phyloP scores from a whole-genome alignment of 2,797 vertebrate genomes.

The Molossus molossus region DNA sequence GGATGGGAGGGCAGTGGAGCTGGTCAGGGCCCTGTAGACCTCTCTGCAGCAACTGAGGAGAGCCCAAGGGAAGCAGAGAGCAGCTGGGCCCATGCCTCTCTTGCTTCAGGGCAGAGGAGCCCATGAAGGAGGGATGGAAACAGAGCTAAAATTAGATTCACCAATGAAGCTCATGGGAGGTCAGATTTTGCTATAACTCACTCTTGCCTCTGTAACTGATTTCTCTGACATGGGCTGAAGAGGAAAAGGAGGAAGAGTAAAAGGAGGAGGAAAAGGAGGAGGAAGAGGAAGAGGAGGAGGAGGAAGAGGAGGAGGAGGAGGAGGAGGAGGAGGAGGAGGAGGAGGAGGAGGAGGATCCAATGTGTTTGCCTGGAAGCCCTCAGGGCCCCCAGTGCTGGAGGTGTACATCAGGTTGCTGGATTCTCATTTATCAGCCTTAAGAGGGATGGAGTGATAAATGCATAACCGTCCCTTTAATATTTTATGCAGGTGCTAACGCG shows the following conservation, averaged over 20 bases:
- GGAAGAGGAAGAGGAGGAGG: slow-evolving; percentile 84
- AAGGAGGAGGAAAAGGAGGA: slow-evolving; percentile 81
- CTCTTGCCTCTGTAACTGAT: slow-evolving; percentile 90
- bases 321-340: slow-evolving; percentile 82
- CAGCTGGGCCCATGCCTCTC: slow-evolving; percentile 88
- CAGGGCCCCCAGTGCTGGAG: slow-evolving; percentile 89
- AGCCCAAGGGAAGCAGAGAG: slow-evolving; percentile 74
- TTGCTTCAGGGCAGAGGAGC: slow-evolving; percentile 89
- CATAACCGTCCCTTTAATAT: slow-evolving; percentile 93
- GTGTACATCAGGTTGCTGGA: slow-evolving; percentile 91
- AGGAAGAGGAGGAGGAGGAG: slow-evolving; percentile 86
- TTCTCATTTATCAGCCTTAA: slow-evolving; percentile 94
- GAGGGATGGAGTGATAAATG: slow-evolving; percentile 93
- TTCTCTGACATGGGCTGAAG: slow-evolving; percentile 85
- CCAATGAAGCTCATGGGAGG: slow-evolving; percentile 91
- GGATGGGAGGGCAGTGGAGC: background rate
- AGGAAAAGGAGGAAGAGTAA: background rate
- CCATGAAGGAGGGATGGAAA: slow-evolving; percentile 91
- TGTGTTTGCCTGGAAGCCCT: slow-evolving; percentile 91
- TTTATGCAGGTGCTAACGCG: slow-evolving; percentile 92
- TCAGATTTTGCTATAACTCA: slow-evolving; percentile 92
- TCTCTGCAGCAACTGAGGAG: background rate
- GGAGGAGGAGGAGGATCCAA: slow-evolving; percentile 90
- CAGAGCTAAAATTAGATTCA: slow-evolving; percentile 96
- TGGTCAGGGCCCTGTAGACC: background rate